phyloP scores from a whole-genome alignment of 2,797 vertebrate genomes.

The Etheostoma perlongum region DNA sequence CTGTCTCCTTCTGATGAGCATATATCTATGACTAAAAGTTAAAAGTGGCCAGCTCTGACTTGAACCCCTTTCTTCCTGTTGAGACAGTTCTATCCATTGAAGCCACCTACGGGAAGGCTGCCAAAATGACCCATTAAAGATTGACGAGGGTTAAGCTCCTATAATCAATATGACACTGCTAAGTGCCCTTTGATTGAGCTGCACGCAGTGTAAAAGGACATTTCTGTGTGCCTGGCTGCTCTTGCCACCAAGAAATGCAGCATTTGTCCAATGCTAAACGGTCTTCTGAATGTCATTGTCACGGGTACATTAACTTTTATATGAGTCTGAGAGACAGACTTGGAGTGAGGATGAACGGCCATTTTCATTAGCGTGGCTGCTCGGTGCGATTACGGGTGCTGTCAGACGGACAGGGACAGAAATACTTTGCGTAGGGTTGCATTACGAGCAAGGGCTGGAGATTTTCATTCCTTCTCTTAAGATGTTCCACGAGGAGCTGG shows the following conservation, averaged over 20 bases:
- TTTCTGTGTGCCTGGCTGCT: conserved; percentile 75
- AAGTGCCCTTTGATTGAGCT: conserved; percentile 83
- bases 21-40: neutral
- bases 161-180: conserved; percentile 83
- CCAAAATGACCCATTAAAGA: conserved; percentile 74
- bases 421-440: conserved; percentile 23
- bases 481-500: conserved; percentile 43
- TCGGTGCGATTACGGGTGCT: conserved; percentile 64
- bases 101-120: conserved; percentile 60
- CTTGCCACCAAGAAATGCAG: conserved; percentile 68
- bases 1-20: neutral
- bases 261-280: conserved; percentile 77
- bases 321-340: conserved; percentile 72
- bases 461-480: conserved; percentile 31
- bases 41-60: too few species aligned
- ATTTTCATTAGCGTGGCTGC: conserved; percentile 72
- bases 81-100: conserved; percentile 29
- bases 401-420: conserved; percentile 46
- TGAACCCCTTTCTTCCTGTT: conserved; percentile 29
- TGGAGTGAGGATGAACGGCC: conserved; percentile 65
- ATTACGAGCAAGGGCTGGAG: conserved; percentile 6
- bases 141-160: conserved; percentile 80
- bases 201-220: conserved; percentile 73
- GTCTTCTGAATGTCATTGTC: conserved; percentile 80
- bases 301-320: conserved; percentile 82